Evolutionary conservation across 2,113 vertebrate species (phyloP), one percentile per base, ranked within the genome.

Genomic region (Terrapene triunguis): DNA sequence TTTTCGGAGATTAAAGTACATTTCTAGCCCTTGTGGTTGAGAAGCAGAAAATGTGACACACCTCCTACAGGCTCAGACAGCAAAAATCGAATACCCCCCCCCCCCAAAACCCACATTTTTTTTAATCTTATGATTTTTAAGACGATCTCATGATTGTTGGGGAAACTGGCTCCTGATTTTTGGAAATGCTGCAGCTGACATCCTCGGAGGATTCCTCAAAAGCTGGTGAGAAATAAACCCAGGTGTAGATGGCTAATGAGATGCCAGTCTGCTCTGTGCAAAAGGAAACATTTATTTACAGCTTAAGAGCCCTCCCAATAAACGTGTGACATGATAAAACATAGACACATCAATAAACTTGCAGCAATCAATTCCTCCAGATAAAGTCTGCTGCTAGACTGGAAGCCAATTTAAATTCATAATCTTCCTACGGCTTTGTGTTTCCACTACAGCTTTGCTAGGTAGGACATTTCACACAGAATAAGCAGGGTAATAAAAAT

Each of bases 221-320:
- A 85, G 2, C 12, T 6, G 44, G 85, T 27, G 76, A 53, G 42
- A 55, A 35, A 4, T 25, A 11, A 14, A 5, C 10, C 51, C 57
- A 74, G 82, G 65, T 55, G 47, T 54, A 3, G 3, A 1, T 55
- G 74, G 8, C 48, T 35, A 16, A 82, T 10, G 11, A 10, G 35
- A 4, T 10, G 0, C 0, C 72, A 51, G 4, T 29, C 1, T 55
- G n/a, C 54, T 22, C 42, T 48, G 87, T 82, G 57, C 55, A 21
- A 86, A 59, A 24, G 62, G 13, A 29, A 87, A 35, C 54, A 78
- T 62, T 65, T 16, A 13, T 3, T 87, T 84, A 24, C n/a, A 54
- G 17, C 17, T 78, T 14, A 10, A 48, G 4, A 27, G 38, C 24
- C 65, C 85, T 29, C 29, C 1, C n/a, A 5, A 5, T 14, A 69